phyloP scores from a whole-genome alignment of 2,888 invertebrate genomes.

The Caenorhabditis sp. region DNA sequence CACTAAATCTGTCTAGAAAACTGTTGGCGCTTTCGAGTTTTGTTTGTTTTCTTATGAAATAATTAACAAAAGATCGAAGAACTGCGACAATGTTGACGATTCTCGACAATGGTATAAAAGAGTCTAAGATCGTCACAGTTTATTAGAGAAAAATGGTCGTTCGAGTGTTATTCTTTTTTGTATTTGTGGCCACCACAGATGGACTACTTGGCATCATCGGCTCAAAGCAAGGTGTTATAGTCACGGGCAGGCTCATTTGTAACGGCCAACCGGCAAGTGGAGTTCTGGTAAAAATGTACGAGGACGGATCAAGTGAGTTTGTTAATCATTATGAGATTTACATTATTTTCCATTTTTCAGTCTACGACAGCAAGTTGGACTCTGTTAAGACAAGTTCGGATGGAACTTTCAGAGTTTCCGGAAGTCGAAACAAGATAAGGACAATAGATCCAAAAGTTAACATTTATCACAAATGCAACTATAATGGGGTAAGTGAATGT shows the following conservation, averaged over 20 bases:
- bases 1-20: no score
- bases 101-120: no score
- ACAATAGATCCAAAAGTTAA: slow-evolving; percentile 61
- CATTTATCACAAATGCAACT: slow-evolving; percentile 58
- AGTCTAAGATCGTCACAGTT: no score
- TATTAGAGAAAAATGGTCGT: no score
- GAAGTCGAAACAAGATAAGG: slow-evolving; percentile 55
- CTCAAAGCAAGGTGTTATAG: slow-evolving; percentile 28
- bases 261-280: slow-evolving; percentile 49
- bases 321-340: no score
- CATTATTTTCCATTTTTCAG: no score
- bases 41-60: no score
- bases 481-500: slow-evolving; percentile 43
- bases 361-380: slow-evolving; percentile 69
- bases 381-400: slow-evolving; percentile 67
- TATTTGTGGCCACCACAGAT: not conserved
- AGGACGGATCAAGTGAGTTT: slow-evolving; percentile 50
- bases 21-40: no score
- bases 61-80: no score
- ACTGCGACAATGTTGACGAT: no score
- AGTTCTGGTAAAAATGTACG: slow-evolving; percentile 45
- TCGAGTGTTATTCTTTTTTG: no score
- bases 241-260: slow-evolving; percentile 44
- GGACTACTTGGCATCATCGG: slow-evolving; percentile 29
- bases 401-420: slow-evolving; percentile 67